phyloP scores from a whole-genome alignment of 2,888 invertebrate genomes.

The Thyatira batis region DNA sequence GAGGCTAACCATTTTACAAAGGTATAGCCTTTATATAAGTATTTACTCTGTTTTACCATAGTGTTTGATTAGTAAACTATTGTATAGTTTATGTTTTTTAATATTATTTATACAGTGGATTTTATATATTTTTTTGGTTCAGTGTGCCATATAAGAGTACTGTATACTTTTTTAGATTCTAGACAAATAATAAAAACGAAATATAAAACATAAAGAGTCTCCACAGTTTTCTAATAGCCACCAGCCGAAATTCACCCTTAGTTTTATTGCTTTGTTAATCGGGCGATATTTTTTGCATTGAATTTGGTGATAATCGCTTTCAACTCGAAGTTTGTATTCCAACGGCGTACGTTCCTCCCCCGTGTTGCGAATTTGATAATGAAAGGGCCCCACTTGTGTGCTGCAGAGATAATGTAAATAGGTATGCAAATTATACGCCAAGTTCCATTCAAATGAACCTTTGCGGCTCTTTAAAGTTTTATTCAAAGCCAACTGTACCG shows the following conservation, averaged over 20 bases:
- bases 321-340: constrained; percentile 74
- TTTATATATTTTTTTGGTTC: no score
- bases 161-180: no score
- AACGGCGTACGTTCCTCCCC: constrained; percentile 55
- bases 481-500: constrained; percentile 61
- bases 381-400: constrained; percentile 80
- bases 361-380: constrained; percentile 79
- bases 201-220: constrained; percentile 4
- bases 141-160: no score
- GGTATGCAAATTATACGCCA: constrained; percentile 79
- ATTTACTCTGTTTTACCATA: no score
- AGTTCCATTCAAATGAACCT: constrained; percentile 79
- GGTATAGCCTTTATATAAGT: no score
- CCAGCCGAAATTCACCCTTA: constrained; percentile 22
- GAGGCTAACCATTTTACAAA: no score
- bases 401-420: constrained; percentile 82
- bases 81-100: no score
- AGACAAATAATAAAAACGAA: no score
- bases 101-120: no score
- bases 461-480: constrained; percentile 75
- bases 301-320: constrained; percentile 72
- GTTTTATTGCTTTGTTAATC: constrained; percentile 64
- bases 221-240: constrained; percentile 12
- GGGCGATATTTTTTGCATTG: constrained; percentile 64
- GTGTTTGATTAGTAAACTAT: no score